phyloP scores from a whole-genome alignment of 2,113 vertebrate species.

The Lathamus discolor region DNA sequence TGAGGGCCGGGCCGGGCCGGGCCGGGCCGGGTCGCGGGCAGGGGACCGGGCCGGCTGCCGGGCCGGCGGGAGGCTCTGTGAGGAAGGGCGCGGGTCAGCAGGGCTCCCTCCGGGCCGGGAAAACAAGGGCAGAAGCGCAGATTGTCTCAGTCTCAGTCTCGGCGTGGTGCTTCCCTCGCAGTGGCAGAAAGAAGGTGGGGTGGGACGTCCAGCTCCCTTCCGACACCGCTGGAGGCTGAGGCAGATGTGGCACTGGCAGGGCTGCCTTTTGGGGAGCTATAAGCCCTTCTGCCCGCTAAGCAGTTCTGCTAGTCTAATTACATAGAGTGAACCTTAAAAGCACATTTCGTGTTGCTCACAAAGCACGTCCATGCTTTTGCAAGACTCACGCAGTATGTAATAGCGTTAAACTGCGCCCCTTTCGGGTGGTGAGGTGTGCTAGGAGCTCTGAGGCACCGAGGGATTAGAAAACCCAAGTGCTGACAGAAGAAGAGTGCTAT shows the following conservation, averaged over 20 bases:
- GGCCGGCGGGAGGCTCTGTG: background rate
- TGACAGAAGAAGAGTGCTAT: background rate
- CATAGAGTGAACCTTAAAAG: background rate
- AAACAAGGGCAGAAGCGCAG: too few species aligned
- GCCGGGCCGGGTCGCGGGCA: background rate
- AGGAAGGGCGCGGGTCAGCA: too few species aligned
- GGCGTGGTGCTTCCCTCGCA: background rate
- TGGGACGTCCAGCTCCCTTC: background rate
- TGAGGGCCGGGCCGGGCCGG: background rate
- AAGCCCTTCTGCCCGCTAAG: background rate
- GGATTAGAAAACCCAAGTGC: background rate
- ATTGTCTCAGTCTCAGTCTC: background rate
- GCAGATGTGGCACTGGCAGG: background rate
- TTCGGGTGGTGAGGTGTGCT: background rate
- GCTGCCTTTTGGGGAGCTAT: too few species aligned
- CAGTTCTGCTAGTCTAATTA: background rate
- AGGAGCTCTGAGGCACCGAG: background rate
- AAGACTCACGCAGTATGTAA: fast-evolving
- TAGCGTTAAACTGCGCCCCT: background rate
- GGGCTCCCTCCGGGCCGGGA: background rate
- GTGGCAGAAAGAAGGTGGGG: too few species aligned
- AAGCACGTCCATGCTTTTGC: background rate
- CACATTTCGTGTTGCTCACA: background rate
- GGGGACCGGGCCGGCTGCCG: background rate
- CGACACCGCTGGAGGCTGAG: background rate